These are phyloP conservation scores for Trachymyrmex septentrionalis DNA, from an alignment of 1,140 invertebrate genomes.

Conservation along the genomic window DNA sequence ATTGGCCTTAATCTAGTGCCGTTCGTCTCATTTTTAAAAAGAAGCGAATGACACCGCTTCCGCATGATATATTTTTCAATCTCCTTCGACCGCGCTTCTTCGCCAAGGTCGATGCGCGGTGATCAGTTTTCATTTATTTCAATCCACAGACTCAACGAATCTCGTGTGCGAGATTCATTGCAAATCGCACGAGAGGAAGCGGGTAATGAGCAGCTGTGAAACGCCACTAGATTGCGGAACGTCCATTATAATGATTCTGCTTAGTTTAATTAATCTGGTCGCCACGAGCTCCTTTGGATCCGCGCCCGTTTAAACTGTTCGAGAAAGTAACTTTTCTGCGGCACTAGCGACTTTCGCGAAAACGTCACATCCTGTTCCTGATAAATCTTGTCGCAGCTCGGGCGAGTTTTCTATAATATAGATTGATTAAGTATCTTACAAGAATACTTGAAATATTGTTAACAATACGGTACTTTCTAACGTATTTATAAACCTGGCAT, in stretches of 20 bases:
- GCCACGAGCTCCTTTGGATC: constrained; percentile 1
- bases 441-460: not conserved
- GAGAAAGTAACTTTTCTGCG: constrained; percentile 42
- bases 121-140: constrained; percentile 45
- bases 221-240: constrained; percentile 10
- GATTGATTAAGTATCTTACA: constrained; percentile 1
- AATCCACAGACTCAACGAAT: not conserved
- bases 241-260: constrained; percentile 28
- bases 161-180: constrained; percentile 20
- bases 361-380: constrained; percentile 3
- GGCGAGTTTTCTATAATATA: not conserved
- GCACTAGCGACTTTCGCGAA: not conserved
- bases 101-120: constrained; percentile 14
- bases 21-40: constrained; percentile 40
- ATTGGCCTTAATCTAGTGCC: constrained; percentile 32
- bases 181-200: not conserved
- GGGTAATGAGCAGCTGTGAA: not conserved
- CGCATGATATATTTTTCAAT: constrained; percentile 51
- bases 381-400: not conserved
- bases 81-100: not conserved
- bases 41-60: not conserved
- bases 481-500: not conserved
- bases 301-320: constrained; percentile 32
- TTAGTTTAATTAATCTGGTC: constrained; percentile 61
- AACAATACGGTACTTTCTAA: not conserved